These are phyloP conservation scores for Sebastes matsubarae DNA, from an alignment of 2,797 vertebrate genomes.

Conservation along the genomic window DNA sequence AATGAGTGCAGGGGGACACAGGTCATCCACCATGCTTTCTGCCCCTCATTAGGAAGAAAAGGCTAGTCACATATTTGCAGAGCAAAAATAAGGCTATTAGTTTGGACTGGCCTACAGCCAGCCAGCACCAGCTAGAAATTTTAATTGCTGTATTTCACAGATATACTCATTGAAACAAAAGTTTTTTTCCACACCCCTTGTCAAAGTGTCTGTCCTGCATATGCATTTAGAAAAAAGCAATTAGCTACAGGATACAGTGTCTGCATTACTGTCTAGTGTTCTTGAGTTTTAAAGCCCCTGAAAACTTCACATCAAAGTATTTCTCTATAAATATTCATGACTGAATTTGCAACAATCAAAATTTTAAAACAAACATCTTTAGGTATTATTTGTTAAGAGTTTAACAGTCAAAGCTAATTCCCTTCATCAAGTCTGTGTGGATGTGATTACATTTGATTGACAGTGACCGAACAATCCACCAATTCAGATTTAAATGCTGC, in stretches of 20 bases:
- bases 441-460: neutral
- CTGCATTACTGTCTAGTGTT: neutral
- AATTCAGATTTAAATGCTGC: neutral
- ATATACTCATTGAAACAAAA: conserved; percentile 49
- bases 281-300: conserved; percentile 2
- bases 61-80: conserved; percentile 76
- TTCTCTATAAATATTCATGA: neutral
- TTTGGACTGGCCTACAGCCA: conserved; percentile 61
- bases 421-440: neutral
- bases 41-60: conserved; percentile 76
- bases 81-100: conserved; percentile 75
- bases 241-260: conserved; percentile 21
- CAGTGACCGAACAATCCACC: neutral
- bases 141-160: conserved; percentile 69
- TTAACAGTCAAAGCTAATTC: neutral
- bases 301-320: conserved; percentile 11
- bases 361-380: neutral
- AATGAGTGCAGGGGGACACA: conserved; percentile 76
- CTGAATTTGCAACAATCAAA: neutral
- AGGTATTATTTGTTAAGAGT: neutral
- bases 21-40: conserved; percentile 73
- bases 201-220: conserved; percentile 33
- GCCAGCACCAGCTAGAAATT: conserved; percentile 33
- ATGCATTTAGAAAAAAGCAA: conserved; percentile 34
- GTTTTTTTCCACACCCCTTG: conserved; percentile 22